Percentiles rank a stretch among this genome's conserved stretches.
phyloP scores from a whole-genome alignment of 2,113 vertebrate species.

The Leucopsar rothschildi region DNA sequence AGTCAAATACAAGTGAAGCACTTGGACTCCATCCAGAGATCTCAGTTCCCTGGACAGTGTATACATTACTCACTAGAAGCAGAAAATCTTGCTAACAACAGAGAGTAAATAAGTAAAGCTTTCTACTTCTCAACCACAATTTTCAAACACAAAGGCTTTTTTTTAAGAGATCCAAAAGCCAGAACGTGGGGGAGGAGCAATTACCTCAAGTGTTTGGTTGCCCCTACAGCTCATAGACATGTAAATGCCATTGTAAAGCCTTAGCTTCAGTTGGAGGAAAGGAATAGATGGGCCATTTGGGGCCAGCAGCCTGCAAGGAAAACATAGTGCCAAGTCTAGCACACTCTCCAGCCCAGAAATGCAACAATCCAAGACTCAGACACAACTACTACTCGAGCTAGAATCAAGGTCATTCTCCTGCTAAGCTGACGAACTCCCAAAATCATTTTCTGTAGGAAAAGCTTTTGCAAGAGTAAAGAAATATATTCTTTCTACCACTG shows the following conservation, averaged over 20 bases:
- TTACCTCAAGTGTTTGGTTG: conserved; percentile 37
- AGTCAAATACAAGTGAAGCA: not conserved
- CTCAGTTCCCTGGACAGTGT: not conserved
- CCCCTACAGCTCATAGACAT: conserved; percentile 29
- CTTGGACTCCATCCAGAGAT: not conserved
- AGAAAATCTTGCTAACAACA: not conserved
- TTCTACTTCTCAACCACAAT: not conserved
- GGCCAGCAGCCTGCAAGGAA: conserved; percentile 29
- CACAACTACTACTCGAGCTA: not conserved
- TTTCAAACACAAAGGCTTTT: not conserved
- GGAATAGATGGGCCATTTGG: not conserved
- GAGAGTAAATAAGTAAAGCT: not conserved
- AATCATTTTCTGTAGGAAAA: not conserved
- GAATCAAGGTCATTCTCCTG: not conserved
- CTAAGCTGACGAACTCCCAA: not conserved
- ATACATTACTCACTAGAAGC: not conserved
- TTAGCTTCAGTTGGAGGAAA: conserved; percentile 6
- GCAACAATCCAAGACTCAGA: not conserved
- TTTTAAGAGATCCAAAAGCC: not conserved
- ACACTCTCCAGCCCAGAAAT: not conserved
- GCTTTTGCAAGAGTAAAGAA: not conserved
- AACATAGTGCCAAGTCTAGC: conserved; percentile 15
- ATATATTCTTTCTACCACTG: not conserved
- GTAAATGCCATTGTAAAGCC: conserved; percentile 13
- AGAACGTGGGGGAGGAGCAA: conserved; percentile 5